Evolutionary conservation across 1,140 invertebrate species (phyloP).

Genomic region (Oryctes rhinoceros): DNA sequence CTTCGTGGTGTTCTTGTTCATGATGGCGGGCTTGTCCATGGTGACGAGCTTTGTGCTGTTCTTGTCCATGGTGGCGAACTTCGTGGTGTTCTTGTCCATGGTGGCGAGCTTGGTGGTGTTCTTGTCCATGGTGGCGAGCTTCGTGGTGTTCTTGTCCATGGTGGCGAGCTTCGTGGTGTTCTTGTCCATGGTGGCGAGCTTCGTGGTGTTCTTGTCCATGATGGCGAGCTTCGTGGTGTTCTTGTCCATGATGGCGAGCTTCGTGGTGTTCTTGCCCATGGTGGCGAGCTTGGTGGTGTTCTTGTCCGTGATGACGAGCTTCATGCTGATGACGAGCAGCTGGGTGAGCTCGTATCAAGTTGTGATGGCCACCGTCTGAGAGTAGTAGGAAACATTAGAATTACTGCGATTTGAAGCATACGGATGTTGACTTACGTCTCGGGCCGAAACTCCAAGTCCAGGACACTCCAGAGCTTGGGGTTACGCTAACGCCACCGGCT

Average conservation of each 20-base stretch:
- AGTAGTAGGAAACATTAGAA: too few species aligned
- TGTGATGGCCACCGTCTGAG: too few species aligned
- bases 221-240: background rate
- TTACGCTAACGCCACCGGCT: too few species aligned
- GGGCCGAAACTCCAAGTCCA: too few species aligned
- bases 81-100: background rate
- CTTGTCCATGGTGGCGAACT: background rate
- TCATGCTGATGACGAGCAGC: background rate
- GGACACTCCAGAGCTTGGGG: too few species aligned
- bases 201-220: too few species aligned
- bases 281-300: background rate
- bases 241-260: background rate
- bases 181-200: background rate
- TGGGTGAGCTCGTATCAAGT: too few species aligned
- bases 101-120: background rate
- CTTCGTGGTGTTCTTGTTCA: background rate
- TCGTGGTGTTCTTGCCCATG: background rate
- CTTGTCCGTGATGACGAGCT: background rate
- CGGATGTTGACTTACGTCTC: too few species aligned
- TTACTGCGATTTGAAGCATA: too few species aligned
- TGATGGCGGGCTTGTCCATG: constrained; percentile 9
- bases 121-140: background rate
- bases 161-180: background rate
- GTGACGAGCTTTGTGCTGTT: background rate
- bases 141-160: background rate